Evolutionary conservation across 2,797 vertebrate genomes (phyloP).

Genomic region (Danio aesculapii): DNA sequence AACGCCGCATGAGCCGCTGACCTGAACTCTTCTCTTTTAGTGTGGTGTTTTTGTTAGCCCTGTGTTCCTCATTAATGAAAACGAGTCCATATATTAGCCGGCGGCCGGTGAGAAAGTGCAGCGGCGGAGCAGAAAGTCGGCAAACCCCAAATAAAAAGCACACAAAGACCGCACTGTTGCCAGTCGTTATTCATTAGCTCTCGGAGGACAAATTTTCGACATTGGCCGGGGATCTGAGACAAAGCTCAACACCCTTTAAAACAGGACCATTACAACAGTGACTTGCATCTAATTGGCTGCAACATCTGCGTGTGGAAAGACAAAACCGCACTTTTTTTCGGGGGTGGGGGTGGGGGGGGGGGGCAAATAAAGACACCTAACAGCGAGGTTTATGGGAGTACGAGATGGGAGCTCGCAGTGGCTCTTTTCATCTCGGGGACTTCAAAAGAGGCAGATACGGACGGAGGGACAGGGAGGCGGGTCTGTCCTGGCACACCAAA

Average conservation of each 20-base stretch:
- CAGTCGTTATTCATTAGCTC: slow-evolving; percentile 67
- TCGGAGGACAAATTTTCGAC: slow-evolving; percentile 63
- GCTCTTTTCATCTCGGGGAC: slow-evolving; percentile 63
- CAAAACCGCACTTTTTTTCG: slow-evolving; percentile 62
- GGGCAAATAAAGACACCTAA: slow-evolving; percentile 68
- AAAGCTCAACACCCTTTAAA: slow-evolving; percentile 61
- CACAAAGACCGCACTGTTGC: slow-evolving; percentile 66
- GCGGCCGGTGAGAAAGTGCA: slow-evolving; percentile 43
- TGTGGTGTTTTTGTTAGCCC: slow-evolving; percentile 46
- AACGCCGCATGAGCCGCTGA: slow-evolving; percentile 20
- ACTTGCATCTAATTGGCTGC: slow-evolving; percentile 63
- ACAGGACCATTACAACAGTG: slow-evolving; percentile 65
- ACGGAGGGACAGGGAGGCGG: slow-evolving; percentile 67
- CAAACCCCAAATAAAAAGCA: slow-evolving; percentile 38
- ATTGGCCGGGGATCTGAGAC: slow-evolving; percentile 66
- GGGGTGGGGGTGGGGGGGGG: slow-evolving; percentile 27
- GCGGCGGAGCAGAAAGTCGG: slow-evolving; percentile 31
- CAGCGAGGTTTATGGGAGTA: slow-evolving; percentile 55
- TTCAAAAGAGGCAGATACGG: slow-evolving; percentile 73
- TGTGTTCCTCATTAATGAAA: slow-evolving; percentile 52
- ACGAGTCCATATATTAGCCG: slow-evolving; percentile 50
- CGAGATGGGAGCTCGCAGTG: slow-evolving; percentile 53
- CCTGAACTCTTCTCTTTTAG: slow-evolving; percentile 50
- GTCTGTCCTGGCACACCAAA: slow-evolving; percentile 71
- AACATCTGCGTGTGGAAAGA: slow-evolving; percentile 65